Conservation (phyloP, 2,797 vertebrate genomes). For the Halcyon badia region DNA sequence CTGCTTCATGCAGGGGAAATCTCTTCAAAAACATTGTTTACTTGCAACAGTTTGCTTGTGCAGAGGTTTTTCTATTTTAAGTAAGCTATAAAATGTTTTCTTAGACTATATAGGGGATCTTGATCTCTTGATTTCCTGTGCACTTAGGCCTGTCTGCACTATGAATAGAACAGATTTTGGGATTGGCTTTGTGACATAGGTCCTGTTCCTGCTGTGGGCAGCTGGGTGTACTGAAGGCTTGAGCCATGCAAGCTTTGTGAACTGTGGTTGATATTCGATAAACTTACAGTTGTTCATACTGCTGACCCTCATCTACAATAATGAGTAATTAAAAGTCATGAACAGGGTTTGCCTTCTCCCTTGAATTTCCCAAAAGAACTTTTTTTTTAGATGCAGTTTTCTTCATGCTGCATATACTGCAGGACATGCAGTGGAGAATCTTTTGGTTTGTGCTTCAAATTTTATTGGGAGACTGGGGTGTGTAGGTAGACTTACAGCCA, state of each 20-base stretch:
- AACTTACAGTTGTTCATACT: neutral
- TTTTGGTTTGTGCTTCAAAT: neutral
- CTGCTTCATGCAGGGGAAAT: slow-evolving; percentile 43
- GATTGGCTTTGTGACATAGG: neutral
- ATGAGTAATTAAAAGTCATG: neutral
- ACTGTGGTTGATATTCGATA: neutral
- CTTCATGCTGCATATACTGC: rapidly evolving
- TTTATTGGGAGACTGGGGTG: neutral
- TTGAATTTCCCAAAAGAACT: neutral
- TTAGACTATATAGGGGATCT: neutral
- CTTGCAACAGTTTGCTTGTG: neutral
- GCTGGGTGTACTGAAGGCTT: neutral
- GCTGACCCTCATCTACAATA: neutral
- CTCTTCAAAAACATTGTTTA: slow-evolving; percentile 68
- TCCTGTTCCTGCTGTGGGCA: rapidly evolving
- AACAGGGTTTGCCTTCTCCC: neutral
- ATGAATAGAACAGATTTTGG: slow-evolving; percentile 23
- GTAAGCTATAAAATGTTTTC: slow-evolving; percentile 58
- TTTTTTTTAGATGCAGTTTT: neutral
- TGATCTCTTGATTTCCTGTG: slow-evolving; percentile 37
- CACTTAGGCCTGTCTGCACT: neutral
- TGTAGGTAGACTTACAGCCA: neutral
- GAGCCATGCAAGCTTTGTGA: neutral
- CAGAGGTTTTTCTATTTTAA: slow-evolving; percentile 67
- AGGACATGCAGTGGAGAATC: neutral